Base-by-base conservation (phyloP, 2,113 vertebrate genomes). In the Melanerpes formicivorus region DNA sequence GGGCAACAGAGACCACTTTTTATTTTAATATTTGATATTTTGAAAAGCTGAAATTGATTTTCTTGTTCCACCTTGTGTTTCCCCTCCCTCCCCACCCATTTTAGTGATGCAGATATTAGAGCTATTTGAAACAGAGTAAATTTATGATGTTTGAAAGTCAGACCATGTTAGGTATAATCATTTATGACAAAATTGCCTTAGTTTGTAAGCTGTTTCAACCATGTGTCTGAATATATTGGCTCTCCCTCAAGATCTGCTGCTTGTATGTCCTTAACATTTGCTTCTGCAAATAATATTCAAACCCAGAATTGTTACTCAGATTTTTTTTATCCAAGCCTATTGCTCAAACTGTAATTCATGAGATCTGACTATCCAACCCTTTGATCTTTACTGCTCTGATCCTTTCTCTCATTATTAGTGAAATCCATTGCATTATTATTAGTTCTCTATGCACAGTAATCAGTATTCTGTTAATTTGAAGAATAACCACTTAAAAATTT, bases 51-150 rank as follows among this genome's bases (percentile, higher is more conserved):
- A 74, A 90, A 69, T 37, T 12, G 5, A 2, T 84, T 87, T 1
- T 67, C 8, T 59, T 77, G 13, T 71, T 86, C 18, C 10, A 3
- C 11, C 3, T 71, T 2, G 10, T 4, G 3, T 64, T 48, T 27
- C 16, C 21, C 2, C 0, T 7, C 7, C 14, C 9, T 1, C 9
- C 16, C 14, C 6, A 0, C 7, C 18, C 18, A 7, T 73, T 73
- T 77, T 54, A 73, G 22, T 71, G 4, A 8, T 18, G 12, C 22
- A 37, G 55, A n/a, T 42, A 18, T 55, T 9, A 62, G n/a, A 88
- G 10, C 10, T 79, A 3, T 56, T 75, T 64, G 44, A 74, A 74
- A 70, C 4, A 32, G 16, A 54, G 30, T 64, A 23, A 22, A n/a
- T 32, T 32, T 85, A 65, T 3, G 37, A 13, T 79, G 22, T 79